Percentiles rank a stretch among this genome's conserved stretches.
phyloP scores from a whole-genome alignment of 2,888 invertebrate species.

The Alentia gelatinosa region DNA sequence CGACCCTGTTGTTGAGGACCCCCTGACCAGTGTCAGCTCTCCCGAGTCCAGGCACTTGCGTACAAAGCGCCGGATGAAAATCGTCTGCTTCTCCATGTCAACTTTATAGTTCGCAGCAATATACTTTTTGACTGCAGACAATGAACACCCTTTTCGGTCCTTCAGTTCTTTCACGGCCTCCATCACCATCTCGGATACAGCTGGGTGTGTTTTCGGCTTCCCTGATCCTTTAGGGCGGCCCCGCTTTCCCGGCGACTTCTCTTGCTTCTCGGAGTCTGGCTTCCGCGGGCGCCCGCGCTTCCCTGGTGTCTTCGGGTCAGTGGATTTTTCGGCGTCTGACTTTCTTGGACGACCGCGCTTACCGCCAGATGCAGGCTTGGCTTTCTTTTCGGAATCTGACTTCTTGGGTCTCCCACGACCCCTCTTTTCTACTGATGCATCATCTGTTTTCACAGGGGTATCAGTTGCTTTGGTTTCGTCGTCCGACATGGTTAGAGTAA shows the following conservation, averaged over 20 bases:
- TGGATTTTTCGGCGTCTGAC: neutral
- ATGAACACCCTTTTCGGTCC: constrained; percentile 50
- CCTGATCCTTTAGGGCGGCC: neutral
- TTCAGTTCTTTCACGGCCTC: constrained; percentile 3
- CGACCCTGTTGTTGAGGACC: constrained; percentile 39
- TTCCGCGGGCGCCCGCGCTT: neutral
- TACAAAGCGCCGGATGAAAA: constrained; percentile 48
- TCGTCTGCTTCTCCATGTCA: constrained; percentile 35
- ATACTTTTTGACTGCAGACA: constrained; percentile 53
- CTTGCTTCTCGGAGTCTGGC: constrained; percentile 12
- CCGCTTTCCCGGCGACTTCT: neutral
- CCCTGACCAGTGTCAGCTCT: constrained; percentile 17
- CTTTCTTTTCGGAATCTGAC: neutral
- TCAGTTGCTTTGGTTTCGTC: neutral
- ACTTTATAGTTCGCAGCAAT: constrained; percentile 54
- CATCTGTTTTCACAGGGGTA: neutral
- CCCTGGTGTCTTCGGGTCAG: neutral
- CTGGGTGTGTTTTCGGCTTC: neutral
- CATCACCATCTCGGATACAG: constrained; percentile 41
- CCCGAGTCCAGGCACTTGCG: neutral
- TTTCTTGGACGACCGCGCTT: constrained; percentile 20
- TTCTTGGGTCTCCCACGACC: constrained; percentile 44
- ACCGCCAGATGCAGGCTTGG: neutral
- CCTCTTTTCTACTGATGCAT: neutral
- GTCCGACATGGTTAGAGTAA: constrained; percentile 25